These are phyloP conservation scores for Sarcophaga variegata DNA, from an alignment of 2,888 invertebrate genomes.

Conservation along the genomic window DNA sequence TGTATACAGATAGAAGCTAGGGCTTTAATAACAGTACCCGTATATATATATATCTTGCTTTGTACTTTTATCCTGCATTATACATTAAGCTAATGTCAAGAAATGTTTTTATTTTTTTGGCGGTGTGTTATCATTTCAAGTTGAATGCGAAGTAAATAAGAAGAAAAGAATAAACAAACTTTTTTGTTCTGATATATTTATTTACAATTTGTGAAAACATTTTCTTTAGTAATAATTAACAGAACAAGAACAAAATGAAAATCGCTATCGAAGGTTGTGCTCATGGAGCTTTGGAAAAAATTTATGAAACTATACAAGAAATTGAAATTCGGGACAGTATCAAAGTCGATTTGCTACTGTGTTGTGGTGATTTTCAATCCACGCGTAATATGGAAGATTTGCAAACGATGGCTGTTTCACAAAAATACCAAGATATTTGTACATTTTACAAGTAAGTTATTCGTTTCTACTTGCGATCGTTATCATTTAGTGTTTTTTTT, in stretches of 20 bases:
- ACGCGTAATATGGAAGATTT: conserved; percentile 95
- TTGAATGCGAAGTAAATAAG: not conserved
- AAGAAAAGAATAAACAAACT: not conserved
- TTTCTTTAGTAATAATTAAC: not conserved
- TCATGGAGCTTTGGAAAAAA: conserved; percentile 97
- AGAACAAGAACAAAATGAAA: conserved; percentile 85
- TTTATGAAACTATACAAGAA: conserved; percentile 92
- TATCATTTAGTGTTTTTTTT: too few species aligned
- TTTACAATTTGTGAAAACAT: not conserved
- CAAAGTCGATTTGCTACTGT: conserved; percentile 95
- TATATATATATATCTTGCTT: too few species aligned
- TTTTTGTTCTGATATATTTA: not conserved
- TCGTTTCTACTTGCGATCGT: not conserved
- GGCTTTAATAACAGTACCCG: too few species aligned
- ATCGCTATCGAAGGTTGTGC: conserved; percentile 98
- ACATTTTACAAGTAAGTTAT: conserved; percentile 93
- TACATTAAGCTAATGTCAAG: too few species aligned
- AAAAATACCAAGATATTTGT: conserved; percentile 94
- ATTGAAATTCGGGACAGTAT: conserved; percentile 88
- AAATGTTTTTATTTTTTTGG: too few species aligned
- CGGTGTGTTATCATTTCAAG: not conserved
- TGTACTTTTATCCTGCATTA: too few species aligned
- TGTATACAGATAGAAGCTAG: too few species aligned
- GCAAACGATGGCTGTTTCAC: conserved; percentile 96
- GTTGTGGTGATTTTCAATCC: conserved; percentile 99